Base-by-base conservation (phyloP, 1,140 invertebrate genomes). In the Tribolium madens region DNA sequence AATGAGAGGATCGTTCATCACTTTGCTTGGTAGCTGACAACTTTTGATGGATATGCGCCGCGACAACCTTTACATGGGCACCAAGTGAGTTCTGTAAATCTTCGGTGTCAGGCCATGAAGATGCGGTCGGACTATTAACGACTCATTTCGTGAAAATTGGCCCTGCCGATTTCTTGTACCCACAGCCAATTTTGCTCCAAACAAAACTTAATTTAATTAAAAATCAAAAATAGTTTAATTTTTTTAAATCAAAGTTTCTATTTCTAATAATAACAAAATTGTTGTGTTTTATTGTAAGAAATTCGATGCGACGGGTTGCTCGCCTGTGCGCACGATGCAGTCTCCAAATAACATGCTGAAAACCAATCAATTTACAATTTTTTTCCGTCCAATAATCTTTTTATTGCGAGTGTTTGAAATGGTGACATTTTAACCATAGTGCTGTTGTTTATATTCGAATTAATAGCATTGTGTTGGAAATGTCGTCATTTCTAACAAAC, bases 341-440 rank as follows among this genome's bases (percentile, higher is more conserved):
- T 80, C 75, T 78, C 77, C 57, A 1, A n/a, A 0, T 10, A 10
- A n/a, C n/a, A 9, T 1, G 36, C 36, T 9, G 7, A 42, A 42
- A 42, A 1, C 36, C 2, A 2, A 42, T 42, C 9, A 42, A 7
- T 10, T 42, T 0, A 36, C 1, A 36, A 36, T 9, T 36, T 5
- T 3, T 42, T 9, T 10, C 0, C 36, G 36, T 42, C 4, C 36
- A 17, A n/a, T 57, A 21, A 57, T 57, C 10, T 14, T 17, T 0
- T 10, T n/a, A 21, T 57, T 21, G 36, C n/a, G 3, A 79, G 31
- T 83, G 84, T 84, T 81, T 72, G 82, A 84, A 85, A 81, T 83
- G 84, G 80, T 86, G 84, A 86, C 85, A 86, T 86, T 85, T 85
- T 85, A 83, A 86, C 80, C 85, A 86, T 86, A 86, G 84, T 85